phyloP scores from a whole-genome alignment of 2,888 invertebrate species.

The Heliconius ismenius region DNA sequence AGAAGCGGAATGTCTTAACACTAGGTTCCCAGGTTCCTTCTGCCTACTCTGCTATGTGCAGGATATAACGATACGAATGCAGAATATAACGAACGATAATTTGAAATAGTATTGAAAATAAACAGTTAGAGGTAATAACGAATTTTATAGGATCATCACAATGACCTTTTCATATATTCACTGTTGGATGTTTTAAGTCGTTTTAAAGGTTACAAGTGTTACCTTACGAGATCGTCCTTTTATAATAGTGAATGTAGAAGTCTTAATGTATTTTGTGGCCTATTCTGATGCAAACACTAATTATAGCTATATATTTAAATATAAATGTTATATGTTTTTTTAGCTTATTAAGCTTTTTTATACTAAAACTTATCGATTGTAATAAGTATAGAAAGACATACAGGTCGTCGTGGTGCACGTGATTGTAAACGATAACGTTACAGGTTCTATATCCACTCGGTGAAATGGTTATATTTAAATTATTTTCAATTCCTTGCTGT shows the following conservation, averaged over 20 bases:
- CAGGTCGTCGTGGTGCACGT: not conserved
- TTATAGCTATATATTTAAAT: not conserved
- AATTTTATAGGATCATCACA: not conserved
- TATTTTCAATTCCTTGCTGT: not conserved
- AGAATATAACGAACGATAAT: too few relatives aligned
- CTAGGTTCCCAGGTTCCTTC: not conserved
- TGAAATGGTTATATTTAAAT: not conserved
- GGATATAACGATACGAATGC: too few relatives aligned
- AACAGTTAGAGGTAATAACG: not conserved
- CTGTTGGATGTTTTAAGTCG: not conserved
- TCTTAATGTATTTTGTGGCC: not conserved
- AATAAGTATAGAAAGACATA: not conserved
- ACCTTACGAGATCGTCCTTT: slow-evolving; percentile 16
- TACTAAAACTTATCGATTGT: not conserved
- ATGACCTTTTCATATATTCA: not conserved
- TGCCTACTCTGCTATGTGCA: too few relatives aligned
- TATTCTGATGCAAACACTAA: slow-evolving; percentile 15
- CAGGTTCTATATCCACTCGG: not conserved
- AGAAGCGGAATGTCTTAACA: not conserved
- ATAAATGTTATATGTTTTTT: not conserved
- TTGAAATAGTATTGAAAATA: not conserved
- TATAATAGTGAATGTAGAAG: slow-evolving; percentile 12
- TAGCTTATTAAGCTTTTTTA: not conserved
- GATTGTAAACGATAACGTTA: too few relatives aligned
- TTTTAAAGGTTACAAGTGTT: not conserved